phyloP scores from a whole-genome alignment of 2,113 vertebrate genomes.

The Mastomys coucha region DNA sequence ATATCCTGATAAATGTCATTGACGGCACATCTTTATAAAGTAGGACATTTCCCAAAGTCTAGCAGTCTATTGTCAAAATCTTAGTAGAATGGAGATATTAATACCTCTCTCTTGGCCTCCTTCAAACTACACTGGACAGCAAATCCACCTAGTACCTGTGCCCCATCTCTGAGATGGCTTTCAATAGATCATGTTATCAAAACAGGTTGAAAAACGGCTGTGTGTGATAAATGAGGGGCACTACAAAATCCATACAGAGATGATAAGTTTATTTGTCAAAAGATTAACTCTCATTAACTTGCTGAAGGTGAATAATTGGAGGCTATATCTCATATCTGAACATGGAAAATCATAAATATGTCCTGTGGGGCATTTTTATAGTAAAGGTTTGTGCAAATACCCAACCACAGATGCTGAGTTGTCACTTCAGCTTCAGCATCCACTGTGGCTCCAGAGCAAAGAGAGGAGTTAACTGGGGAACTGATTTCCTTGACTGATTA shows the following conservation, averaged over 20 bases:
- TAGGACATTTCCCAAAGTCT: not conserved
- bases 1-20: not conserved
- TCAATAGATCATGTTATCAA: not conserved
- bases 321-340: not conserved
- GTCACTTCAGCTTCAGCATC: not conserved
- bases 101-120: not conserved
- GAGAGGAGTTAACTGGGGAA: not conserved
- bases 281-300: conserved; percentile 60
- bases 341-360: not conserved
- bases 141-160: not conserved
- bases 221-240: not conserved
- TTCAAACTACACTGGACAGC: not conserved
- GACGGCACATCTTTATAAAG: not conserved
- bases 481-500: not conserved
- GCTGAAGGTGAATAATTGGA: not conserved
- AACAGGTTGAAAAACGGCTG: not conserved
- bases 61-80: not conserved
- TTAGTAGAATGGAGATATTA: not conserved
- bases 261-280: conserved; percentile 48
- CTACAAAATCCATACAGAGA: not conserved
- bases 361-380: not conserved
- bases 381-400: not conserved
- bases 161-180: not conserved
- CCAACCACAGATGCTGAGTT: not conserved
- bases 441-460: not conserved